Base-by-base conservation (phyloP, 1,140 invertebrate genomes). In the Whitmania pigra region DNA sequence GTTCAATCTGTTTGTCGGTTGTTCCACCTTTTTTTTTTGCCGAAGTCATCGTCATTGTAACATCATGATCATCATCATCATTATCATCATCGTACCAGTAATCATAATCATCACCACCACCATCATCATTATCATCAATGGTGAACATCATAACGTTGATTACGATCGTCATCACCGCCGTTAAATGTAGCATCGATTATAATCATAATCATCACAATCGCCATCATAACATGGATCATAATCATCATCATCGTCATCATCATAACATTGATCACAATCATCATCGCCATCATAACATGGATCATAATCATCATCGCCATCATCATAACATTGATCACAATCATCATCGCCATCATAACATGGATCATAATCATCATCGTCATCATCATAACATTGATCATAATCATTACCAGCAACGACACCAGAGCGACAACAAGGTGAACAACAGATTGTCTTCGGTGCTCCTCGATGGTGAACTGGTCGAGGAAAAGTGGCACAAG, bases 401-500 rank as follows among this genome's bases (percentile, higher is more conserved):
- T 63, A 2, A 25, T 17, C 57, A 63, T 63, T 18, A n/a, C 29
- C 74, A 82, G 81, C 78, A 79, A 80, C 76, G 81, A 67, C 81
- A 82, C 74, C 74, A 77, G 18, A 82, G 79, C 74, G 81, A 82
- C 76, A 79, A 76, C 63, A 76, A 77, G 71, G 80, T 83, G 1
- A 83, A 83, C 76, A 82, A 83, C 73, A 73, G 78, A 31, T 69
- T 76, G 66, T 81, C 78, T 0, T 74, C 90, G 77, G 86, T 82
- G 13, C 73, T 82, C 5, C 76, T 78, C 5, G 74, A 87, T 73
- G 88, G 89, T 73, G 13, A 31, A 22, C 97, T 95, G 81, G 88
- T 88, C 77, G 89, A 89, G 78, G 87, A 90, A 6, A 86, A 89
- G 76, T 99, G 94, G 94, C 89, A 92, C 77, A 89, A 97, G 27